Percentiles rank a stretch among this genome's conserved stretches.
Evolutionary conservation across 2,797 vertebrate species (phyloP).

Genomic region (Danio tinwini): DNA sequence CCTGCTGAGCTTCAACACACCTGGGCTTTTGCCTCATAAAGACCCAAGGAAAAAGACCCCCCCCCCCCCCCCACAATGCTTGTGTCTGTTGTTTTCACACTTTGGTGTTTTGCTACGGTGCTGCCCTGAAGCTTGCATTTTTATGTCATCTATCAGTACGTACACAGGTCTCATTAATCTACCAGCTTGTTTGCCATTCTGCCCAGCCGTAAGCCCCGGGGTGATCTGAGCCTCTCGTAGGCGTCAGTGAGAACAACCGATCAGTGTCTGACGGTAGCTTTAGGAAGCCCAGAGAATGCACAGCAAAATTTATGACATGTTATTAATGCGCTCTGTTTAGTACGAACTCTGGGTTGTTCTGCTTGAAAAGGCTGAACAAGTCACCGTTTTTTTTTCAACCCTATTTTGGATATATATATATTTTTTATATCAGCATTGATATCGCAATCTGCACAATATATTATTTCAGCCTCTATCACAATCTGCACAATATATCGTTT

Average conservation of each 20-base stretch:
- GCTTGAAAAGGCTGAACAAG: constrained; percentile 22
- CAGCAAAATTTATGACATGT: constrained; percentile 33
- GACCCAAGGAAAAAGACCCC: constrained; percentile 7
- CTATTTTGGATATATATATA: background rate
- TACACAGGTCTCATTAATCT: constrained; percentile 51
- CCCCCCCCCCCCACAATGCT: background rate
- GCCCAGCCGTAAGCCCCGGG: constrained; percentile 44
- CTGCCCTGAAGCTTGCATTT: constrained; percentile 53
- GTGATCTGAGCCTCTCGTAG: constrained; percentile 40
- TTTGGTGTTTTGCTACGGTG: constrained; percentile 35
- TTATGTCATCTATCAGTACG: constrained; percentile 51
- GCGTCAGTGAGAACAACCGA: constrained; percentile 37
- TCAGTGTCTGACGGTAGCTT: constrained; percentile 44
- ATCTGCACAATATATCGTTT: too few species aligned
- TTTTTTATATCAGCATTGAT: too few species aligned
- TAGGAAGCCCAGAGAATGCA: constrained; percentile 31
- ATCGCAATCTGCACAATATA: too few species aligned
- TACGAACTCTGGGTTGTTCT: constrained; percentile 30
- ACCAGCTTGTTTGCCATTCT: constrained; percentile 50
- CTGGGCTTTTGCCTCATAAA: constrained; percentile 29
- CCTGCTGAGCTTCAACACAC: constrained; percentile 8
- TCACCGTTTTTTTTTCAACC: constrained; percentile 7
- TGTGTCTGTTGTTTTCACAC: constrained; percentile 37
- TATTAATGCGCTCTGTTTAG: constrained; percentile 46
- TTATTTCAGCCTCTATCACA: too few species aligned